Conservation (phyloP, 2,113 vertebrate genomes). For the Malurus melanocephalus region DNA sequence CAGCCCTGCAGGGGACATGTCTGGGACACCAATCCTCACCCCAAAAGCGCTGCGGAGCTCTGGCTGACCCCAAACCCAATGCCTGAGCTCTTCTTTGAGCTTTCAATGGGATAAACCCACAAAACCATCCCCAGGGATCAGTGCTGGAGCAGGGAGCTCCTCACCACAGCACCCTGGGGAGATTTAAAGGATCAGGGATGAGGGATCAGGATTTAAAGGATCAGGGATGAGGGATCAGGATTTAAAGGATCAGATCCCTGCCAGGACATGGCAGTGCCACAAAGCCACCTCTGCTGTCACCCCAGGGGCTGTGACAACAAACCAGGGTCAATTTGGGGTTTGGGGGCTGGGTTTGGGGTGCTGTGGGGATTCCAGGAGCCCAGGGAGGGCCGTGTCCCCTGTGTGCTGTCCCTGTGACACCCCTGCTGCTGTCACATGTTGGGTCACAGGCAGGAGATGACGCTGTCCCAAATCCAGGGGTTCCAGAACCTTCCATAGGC, state of each 20-base stretch:
- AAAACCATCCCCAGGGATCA: too few species aligned
- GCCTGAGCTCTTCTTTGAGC: neutral
- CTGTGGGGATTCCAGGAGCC: neutral
- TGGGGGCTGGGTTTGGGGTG: neutral
- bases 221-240: neutral
- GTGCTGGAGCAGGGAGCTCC: neutral
- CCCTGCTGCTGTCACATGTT: fast-evolving
- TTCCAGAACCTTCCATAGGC: neutral
- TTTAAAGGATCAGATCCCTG: neutral
- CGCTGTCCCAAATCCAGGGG: fast-evolving
- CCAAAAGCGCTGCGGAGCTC: neutral
- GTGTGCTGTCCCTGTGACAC: neutral
- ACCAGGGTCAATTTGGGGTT: fast-evolving
- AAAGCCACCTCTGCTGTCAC: neutral
- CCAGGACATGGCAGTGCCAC: neutral
- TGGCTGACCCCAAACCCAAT: fast-evolving
- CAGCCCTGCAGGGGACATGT: fast-evolving
- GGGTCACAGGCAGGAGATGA: neutral
- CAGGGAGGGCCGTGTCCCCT: fast-evolving
- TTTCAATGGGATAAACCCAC: neutral
- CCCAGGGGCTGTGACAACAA: neutral
- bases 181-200: neutral
- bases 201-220: too few species aligned
- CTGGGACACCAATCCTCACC: neutral
- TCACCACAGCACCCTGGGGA: fast-evolving